phyloP scores from a whole-genome alignment of 2,888 invertebrate species.

The Ashinkailepas kermadecensis region DNA sequence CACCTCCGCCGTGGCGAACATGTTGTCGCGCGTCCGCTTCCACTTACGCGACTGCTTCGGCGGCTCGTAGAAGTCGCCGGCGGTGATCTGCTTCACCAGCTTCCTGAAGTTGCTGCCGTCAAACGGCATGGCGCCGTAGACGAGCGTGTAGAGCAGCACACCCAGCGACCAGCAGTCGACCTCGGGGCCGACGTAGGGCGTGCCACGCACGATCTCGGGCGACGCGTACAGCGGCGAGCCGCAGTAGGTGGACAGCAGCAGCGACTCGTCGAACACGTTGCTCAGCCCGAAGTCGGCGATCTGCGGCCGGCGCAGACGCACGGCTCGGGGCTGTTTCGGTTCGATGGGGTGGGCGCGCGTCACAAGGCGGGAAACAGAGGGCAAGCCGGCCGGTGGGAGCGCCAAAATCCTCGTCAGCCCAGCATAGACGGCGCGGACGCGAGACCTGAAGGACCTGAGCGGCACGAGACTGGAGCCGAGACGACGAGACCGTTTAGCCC shows the following conservation, averaged over 20 bases:
- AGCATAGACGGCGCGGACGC: no score
- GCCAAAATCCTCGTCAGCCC: no score
- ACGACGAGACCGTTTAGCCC: no score
- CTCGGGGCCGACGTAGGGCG: conserved; percentile 94
- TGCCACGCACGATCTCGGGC: conserved; percentile 95
- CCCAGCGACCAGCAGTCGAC: conserved; percentile 63
- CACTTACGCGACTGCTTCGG: conserved; percentile 52
- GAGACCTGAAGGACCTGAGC: no score
- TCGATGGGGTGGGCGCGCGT: no score
- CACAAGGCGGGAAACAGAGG: no score
- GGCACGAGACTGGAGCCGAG: no score
- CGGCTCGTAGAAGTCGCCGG: conserved; percentile 96
- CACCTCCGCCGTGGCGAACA: no score
- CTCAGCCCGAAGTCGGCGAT: conserved; percentile 98
- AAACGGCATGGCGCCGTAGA: conserved; percentile 98
- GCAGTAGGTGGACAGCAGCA: conserved; percentile 83
- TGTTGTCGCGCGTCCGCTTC: no score
- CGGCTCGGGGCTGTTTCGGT: no score
- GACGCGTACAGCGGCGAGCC: conserved; percentile 95
- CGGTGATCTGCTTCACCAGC: conserved; percentile 91
- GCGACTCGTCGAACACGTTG: conserved; percentile 86
- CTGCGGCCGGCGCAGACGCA: conserved; percentile 44
- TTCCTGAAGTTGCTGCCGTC: conserved; percentile 97
- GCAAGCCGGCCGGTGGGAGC: no score
- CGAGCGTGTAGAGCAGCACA: conserved; percentile 91